Evolutionary conservation across 1,140 invertebrate species (phyloP).

Genomic region (Danaus melanippus): DNA sequence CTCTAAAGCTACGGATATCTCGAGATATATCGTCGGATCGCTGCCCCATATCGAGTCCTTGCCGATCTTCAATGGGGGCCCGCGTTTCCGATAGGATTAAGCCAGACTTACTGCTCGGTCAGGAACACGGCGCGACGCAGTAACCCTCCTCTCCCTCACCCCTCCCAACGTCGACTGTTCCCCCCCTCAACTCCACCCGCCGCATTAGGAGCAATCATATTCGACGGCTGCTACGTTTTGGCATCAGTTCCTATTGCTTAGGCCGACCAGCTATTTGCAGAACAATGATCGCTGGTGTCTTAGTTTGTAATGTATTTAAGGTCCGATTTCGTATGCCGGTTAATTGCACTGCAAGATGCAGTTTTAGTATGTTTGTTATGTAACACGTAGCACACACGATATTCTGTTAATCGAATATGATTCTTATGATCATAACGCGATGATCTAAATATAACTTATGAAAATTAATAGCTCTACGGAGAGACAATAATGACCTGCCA

Average conservation of each 20-base stretch:
- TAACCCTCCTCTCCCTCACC: constrained; percentile 30
- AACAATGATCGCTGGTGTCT: constrained; percentile 66
- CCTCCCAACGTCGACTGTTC: constrained; percentile 25
- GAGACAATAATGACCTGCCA: too few species aligned
- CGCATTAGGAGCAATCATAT: constrained; percentile 70
- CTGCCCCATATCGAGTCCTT: constrained; percentile 28
- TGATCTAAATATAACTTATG: too few species aligned
- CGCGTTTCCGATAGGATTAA: constrained; percentile 71
- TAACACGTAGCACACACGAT: constrained; percentile 21
- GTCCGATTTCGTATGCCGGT: constrained; percentile 28
- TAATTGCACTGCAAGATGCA: constrained; percentile 12
- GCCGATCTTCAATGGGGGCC: constrained; percentile 65
- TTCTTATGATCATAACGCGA: too few species aligned
- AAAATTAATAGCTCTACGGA: too few species aligned
- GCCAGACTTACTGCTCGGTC: constrained; percentile 70
- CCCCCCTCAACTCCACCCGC: constrained; percentile 31
- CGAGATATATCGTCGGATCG: constrained; percentile 30
- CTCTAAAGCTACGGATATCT: constrained; percentile 22
- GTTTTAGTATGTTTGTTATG: constrained; percentile 24
- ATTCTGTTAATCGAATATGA: constrained; percentile 8
- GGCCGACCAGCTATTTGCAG: constrained; percentile 54
- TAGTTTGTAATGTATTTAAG: constrained; percentile 48
- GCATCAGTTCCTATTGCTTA: constrained; percentile 66
- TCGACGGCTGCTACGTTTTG: constrained; percentile 67
- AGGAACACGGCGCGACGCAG: constrained; percentile 62